A percentile compares a stretch with the other conserved stretches of the same genome.
Evolutionary conservation across 1,140 invertebrate genomes (phyloP).

Genomic region (Drosophila santomea): DNA sequence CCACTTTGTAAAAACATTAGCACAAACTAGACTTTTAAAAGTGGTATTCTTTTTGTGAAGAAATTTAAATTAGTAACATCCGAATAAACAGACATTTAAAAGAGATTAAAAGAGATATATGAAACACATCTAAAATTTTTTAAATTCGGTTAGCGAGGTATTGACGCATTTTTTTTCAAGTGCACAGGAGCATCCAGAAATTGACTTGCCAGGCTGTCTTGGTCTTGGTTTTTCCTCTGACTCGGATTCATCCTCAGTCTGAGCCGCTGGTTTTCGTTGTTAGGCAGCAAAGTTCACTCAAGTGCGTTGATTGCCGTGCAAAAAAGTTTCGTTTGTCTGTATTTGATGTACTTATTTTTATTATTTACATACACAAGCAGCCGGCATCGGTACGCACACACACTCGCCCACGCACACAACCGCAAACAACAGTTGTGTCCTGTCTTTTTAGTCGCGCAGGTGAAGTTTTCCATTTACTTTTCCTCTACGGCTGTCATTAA

Average conservation of each 20-base stretch:
- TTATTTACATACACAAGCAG: constrained; percentile 63
- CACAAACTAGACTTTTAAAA: too few species aligned
- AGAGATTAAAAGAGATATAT: too few species aligned
- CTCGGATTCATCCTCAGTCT: constrained; percentile 21
- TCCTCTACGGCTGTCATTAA: constrained; percentile 71
- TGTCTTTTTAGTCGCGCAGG: constrained; percentile 61
- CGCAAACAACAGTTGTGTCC: constrained; percentile 52
- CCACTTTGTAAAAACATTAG: too few species aligned
- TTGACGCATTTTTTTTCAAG: background rate
- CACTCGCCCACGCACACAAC: constrained; percentile 15
- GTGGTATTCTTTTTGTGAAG: too few species aligned
- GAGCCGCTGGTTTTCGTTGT: constrained; percentile 37
- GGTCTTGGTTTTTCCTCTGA: constrained; percentile 20
- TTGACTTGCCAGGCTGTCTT: constrained; percentile 60
- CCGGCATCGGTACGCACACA: constrained; percentile 6
- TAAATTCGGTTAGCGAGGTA: background rate
- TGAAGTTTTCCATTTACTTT: constrained; percentile 69
- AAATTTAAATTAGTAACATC: too few species aligned
- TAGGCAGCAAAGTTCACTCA: constrained; percentile 77
- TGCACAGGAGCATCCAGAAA: constrained; percentile 27
- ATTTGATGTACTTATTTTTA: constrained; percentile 74
- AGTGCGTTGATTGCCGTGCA: constrained; percentile 81
- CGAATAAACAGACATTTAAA: too few species aligned
- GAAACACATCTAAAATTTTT: too few species aligned
- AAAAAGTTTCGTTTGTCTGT: constrained; percentile 69